phyloP scores from a whole-genome alignment of 2,113 vertebrate genomes.

The Alces alces region DNA sequence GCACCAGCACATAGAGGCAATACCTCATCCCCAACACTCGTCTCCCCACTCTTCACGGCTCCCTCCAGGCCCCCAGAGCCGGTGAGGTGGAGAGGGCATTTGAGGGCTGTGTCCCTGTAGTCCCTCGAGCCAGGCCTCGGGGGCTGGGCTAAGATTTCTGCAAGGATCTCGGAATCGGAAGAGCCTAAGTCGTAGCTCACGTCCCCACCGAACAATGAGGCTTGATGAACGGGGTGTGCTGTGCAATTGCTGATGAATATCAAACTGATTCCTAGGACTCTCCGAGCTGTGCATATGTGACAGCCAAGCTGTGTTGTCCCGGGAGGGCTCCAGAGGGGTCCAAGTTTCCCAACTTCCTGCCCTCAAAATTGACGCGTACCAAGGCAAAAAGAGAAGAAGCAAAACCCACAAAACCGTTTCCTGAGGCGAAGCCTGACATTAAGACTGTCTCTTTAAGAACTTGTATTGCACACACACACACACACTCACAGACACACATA shows the following conservation, averaged over 20 bases:
- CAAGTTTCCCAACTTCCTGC: conserved; percentile 74
- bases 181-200: conserved; percentile 61
- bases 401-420: conserved; percentile 69
- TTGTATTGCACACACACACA: not conserved
- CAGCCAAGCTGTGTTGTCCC: conserved; percentile 55
- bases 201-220: conserved; percentile 58
- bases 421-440: conserved; percentile 68
- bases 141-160: conserved; percentile 56
- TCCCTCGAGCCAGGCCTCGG: conserved; percentile 50
- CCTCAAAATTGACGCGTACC: conserved; percentile 57
- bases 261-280: conserved; percentile 64
- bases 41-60: not conserved
- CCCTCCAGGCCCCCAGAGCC: not conserved
- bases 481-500: not conserved
- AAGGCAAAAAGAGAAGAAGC: conserved; percentile 44
- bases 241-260: conserved; percentile 63
- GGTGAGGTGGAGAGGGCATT: conserved; percentile 48
- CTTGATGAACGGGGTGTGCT: conserved; percentile 52
- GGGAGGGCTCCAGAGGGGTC: conserved; percentile 54
- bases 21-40: not conserved
- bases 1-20: not conserved
- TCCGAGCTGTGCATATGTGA: conserved; percentile 29
- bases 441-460: conserved; percentile 73
- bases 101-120: conserved; percentile 73
- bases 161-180: conserved; percentile 45